These are phyloP conservation scores for Antheraea mylitta DNA, from an alignment of 1,140 invertebrate genomes.

Conservation along the genomic window DNA sequence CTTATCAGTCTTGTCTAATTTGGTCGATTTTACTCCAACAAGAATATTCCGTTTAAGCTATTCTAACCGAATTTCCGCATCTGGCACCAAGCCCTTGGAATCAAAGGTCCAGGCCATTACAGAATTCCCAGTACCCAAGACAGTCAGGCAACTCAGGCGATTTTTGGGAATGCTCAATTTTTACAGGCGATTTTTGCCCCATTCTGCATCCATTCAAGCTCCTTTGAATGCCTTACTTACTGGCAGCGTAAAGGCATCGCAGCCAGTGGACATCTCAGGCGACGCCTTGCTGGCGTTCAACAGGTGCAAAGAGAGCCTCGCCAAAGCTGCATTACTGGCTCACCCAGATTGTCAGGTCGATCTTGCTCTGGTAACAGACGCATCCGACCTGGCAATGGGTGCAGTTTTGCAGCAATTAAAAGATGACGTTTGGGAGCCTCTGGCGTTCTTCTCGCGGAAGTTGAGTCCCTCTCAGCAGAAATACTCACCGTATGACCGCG, in stretches of 20 bases:
- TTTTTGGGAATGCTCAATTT: slow-evolving; percentile 1
- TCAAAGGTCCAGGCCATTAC: not conserved
- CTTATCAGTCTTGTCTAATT: no score
- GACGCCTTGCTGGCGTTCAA: not conserved
- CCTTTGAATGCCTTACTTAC: not conserved
- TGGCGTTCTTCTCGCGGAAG: not conserved
- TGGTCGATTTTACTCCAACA: no score
- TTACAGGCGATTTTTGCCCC: slow-evolving; percentile 1
- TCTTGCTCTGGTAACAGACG: not conserved
- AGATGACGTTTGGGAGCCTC: not conserved
- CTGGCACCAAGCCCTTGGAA: not conserved
- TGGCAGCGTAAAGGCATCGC: not conserved
- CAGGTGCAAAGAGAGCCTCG: not conserved
- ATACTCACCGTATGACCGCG: slow-evolving; percentile 1
- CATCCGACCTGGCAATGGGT: not conserved
- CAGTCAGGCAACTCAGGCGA: not conserved
- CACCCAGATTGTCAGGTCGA: not conserved
- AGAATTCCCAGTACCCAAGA: not conserved
- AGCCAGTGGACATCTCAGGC: not conserved
- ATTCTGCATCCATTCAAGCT: not conserved
- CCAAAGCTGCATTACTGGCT: not conserved
- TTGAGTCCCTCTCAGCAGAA: not conserved
- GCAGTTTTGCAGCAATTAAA: not conserved
- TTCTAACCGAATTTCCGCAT: slow-evolving; percentile 25
- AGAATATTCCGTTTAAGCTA: no score